Percentiles rank a stretch among this genome's conserved stretches.
These are phyloP conservation scores for Gallinago paraguaiae DNA, from an alignment of 2,113 vertebrate genomes.

Conservation along the genomic window DNA sequence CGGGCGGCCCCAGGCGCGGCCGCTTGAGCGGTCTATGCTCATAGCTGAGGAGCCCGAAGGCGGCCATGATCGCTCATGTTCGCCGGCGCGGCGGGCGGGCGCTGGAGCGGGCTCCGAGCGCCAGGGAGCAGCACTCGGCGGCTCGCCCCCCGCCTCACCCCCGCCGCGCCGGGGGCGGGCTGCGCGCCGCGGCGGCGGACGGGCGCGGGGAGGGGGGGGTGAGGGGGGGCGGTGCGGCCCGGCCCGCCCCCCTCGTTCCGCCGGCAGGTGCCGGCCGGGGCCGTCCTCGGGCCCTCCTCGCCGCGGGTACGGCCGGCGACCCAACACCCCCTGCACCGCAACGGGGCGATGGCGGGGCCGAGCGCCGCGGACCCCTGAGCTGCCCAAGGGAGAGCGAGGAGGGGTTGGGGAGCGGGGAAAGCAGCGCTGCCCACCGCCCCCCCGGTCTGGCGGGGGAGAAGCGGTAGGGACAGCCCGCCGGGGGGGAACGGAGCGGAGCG, in stretches of 20 bases:
- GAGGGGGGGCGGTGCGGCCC: background rate
- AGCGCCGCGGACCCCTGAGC: background rate
- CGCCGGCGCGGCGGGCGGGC: slow-evolving; percentile 65
- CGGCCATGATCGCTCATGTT: slow-evolving; percentile 81
- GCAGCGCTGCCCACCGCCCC: no score
- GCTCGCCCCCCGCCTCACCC: slow-evolving; percentile 44
- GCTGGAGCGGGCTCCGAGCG: slow-evolving; percentile 65
- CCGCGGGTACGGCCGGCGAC: no score
- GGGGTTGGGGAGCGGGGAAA: background rate
- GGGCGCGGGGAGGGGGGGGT: background rate
- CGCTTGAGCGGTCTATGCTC: slow-evolving; percentile 79
- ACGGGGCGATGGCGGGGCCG: background rate
- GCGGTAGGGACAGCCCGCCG: background rate
- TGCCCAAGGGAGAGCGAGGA: background rate
- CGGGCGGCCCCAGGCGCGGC: slow-evolving; percentile 77
- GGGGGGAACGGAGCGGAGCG: background rate
- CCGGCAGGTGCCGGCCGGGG: background rate
- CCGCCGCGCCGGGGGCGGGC: slow-evolving; percentile 19
- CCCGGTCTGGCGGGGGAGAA: background rate
- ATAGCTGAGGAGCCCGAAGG: slow-evolving; percentile 80
- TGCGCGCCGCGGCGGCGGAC: background rate
- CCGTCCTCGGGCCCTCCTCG: background rate
- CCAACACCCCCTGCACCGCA: background rate
- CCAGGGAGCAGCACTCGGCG: slow-evolving; percentile 70
- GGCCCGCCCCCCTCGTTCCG: background rate